Conservation (phyloP, 2,888 invertebrate genomes). For the Drosophila bunnanda region DNA sequence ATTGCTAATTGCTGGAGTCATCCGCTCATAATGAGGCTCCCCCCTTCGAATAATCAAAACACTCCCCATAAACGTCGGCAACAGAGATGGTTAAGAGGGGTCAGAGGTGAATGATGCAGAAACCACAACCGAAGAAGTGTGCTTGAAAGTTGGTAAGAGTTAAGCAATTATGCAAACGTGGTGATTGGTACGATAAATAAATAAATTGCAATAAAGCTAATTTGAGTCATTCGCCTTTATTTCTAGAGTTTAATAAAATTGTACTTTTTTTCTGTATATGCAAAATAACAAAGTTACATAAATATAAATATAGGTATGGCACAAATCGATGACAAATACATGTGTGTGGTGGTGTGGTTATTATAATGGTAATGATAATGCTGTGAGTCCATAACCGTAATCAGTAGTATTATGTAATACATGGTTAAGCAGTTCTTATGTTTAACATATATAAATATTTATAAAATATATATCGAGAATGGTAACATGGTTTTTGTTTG, state of each 20-base stretch:
- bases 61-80: constrained; percentile 32
- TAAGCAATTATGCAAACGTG: constrained; percentile 24
- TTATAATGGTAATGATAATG: constrained; percentile 42
- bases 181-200: constrained; percentile 31
- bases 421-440: constrained; percentile 45
- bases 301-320: constrained; percentile 54
- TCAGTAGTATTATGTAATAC: constrained; percentile 31
- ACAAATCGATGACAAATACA: constrained; percentile 37
- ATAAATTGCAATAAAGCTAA: constrained; percentile 48
- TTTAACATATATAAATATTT: constrained; percentile 61
- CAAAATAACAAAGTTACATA: constrained; percentile 62
- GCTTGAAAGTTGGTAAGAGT: constrained; percentile 43
- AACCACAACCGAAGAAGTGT: constrained; percentile 57
- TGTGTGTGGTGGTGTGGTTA: constrained; percentile 26
- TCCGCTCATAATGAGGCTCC: constrained; percentile 32
- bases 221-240: constrained; percentile 64
- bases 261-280: constrained; percentile 46
- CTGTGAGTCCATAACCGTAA: constrained; percentile 36
- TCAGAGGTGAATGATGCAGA: constrained; percentile 34
- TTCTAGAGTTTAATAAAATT: constrained; percentile 43
- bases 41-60: constrained; percentile 11
- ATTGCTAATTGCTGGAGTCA: constrained; percentile 42
- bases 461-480: constrained; percentile 71
- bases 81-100: constrained; percentile 15
- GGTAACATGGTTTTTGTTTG: constrained; percentile 46